Base-by-base conservation (phyloP, 1,140 invertebrate species). In the Ostrea denselamellosa region DNA sequence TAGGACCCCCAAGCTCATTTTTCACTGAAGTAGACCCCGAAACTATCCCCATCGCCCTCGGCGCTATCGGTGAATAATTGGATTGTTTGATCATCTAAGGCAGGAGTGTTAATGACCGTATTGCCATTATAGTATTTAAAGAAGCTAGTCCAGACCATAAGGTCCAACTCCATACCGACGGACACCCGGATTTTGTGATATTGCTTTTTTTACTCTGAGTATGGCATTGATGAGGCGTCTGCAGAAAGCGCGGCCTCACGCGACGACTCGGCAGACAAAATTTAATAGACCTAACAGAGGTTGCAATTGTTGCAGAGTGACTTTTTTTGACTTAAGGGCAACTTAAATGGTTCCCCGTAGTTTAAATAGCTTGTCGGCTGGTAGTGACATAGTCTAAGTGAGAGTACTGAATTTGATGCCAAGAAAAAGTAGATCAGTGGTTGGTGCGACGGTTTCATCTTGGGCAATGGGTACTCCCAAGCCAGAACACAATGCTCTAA, bases 201-300 rank as follows among this genome's bases (percentile, higher is more conserved):
- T n/a, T 52, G 84, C 34, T 82, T 86, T 85, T 8, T 34, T 51
- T 22, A 88, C 10, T 0, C 85, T 28, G 0, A n/a, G 25, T 3
- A 53, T 90, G 10, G 51, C 51, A 68, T 88, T 22, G 17, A 77
- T 82, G n/a, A 89, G 28, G 8, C 87, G 19, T 81, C 89, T 82
- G 22, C 51, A 87, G 53, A 90, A 90, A 52, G 87, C 28, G 5
- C 89, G 34, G 5, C 89, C 89, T 34, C 71, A 71, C 3, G 12
- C 8, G 10, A 88, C 77, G 0, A 77, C 87, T 25, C 86, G 51
- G 17, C 81, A 89, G n/a, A 71, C 85, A 62, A 91, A 90, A 51
- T 89, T 89, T 8, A 53, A 10, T 53, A 53, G 10, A 10, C 53
- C 53, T 53, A n/a, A 85, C 56, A 9, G n/a, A 10, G n/a, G 9